phyloP scores from a whole-genome alignment of 2,888 invertebrate species.

The Invenusta paracnida region DNA sequence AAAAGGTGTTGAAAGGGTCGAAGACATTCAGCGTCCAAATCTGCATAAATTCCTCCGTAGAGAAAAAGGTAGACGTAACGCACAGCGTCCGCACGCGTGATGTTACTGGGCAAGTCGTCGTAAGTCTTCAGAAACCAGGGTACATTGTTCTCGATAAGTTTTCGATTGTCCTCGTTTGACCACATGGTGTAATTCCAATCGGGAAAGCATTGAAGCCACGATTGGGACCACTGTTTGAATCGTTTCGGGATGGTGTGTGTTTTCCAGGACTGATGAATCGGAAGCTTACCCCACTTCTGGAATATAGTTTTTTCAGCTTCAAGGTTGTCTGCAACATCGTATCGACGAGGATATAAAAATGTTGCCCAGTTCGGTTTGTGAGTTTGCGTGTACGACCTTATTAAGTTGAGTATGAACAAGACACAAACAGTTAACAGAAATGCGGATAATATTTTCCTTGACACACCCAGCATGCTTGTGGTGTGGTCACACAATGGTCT shows the following conservation, averaged over 20 bases:
- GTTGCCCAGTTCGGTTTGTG: too few species aligned
- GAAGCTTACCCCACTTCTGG: too few species aligned
- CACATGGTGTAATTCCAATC: constrained; percentile 15
- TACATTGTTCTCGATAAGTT: constrained; percentile 30
- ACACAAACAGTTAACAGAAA: too few species aligned
- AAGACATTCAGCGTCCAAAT: constrained; percentile 37
- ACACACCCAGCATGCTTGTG: too few species aligned
- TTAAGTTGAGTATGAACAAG: too few species aligned
- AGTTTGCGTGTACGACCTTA: too few species aligned
- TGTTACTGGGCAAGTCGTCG: not conserved
- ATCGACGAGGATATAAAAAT: too few species aligned
- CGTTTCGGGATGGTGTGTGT: not conserved
- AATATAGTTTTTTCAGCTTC: too few species aligned
- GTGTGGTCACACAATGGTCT: too few species aligned
- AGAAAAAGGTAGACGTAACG: constrained; percentile 36
- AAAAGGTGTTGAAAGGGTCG: constrained; percentile 35
- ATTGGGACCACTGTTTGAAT: constrained; percentile 7
- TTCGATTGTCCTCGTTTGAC: constrained; percentile 28
- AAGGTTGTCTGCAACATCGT: too few species aligned
- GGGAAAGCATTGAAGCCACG: not conserved
- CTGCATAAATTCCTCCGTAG: constrained; percentile 36
- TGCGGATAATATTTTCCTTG: too few species aligned
- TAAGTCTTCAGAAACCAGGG: constrained; percentile 36
- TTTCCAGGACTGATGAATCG: constrained; percentile 33
- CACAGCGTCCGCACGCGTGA: constrained; percentile 35